A percentile compares a stretch with the other conserved stretches of the same genome.
Conservation (phyloP, 2,888 invertebrate species). For the Crepidodera aurea region DNA sequence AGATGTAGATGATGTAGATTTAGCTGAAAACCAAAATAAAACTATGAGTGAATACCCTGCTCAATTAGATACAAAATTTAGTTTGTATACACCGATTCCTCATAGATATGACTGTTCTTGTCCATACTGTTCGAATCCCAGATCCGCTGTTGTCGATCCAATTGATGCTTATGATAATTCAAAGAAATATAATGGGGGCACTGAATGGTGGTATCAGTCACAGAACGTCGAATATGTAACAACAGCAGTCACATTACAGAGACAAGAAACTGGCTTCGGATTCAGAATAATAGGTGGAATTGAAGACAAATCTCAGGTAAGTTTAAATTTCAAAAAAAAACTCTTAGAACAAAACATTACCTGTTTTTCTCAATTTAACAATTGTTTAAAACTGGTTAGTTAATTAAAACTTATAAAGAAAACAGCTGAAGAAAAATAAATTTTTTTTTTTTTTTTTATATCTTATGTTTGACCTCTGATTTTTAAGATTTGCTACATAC, state of each 20-base stretch:
- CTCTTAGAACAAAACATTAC: too few relatives aligned
- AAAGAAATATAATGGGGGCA: conserved; percentile 47
- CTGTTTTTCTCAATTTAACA: too few relatives aligned
- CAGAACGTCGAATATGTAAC: conserved; percentile 55
- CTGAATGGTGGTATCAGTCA: conserved; percentile 49
- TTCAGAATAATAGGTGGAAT: conserved; percentile 98
- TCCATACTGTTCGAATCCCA: conserved; percentile 54
- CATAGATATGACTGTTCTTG: conserved; percentile 59
- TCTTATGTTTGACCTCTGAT: too few relatives aligned
- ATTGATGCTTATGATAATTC: conserved; percentile 45
- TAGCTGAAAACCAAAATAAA: conserved; percentile 54
- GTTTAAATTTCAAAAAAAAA: too few relatives aligned
- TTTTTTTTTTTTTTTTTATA: too few relatives aligned
- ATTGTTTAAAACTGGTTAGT: too few relatives aligned
- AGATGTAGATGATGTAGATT: conserved; percentile 53
- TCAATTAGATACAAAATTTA: conserved; percentile 54
- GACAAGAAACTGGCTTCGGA: conserved; percentile 96
- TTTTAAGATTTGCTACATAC: too few relatives aligned
- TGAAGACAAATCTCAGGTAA: conserved; percentile 93
- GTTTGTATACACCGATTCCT: conserved; percentile 54
- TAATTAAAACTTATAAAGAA: too few relatives aligned
- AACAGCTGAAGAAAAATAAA: too few relatives aligned
- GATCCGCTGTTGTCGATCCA: conserved; percentile 39
- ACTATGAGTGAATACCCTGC: conserved; percentile 53
- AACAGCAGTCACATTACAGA: conserved; percentile 74